Conservation (phyloP, 1,140 invertebrate genomes). For the Drosophila punjabiensis region DNA sequence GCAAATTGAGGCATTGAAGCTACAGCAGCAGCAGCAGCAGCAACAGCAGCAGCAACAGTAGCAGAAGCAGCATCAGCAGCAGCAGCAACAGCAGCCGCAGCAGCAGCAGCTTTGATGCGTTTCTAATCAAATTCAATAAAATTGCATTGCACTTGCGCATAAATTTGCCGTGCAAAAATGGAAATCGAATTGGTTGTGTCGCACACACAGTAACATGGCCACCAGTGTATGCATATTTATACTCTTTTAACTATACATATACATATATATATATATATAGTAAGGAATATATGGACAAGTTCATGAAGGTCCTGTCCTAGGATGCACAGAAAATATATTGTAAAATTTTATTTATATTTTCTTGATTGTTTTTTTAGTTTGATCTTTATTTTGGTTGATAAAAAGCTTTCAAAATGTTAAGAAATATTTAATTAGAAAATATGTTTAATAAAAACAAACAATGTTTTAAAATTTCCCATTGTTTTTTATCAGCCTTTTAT, state of each 20-base stretch:
- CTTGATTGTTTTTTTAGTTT: background rate
- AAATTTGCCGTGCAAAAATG: constrained; percentile 44
- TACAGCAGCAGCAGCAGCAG: background rate
- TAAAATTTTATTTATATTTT: background rate
- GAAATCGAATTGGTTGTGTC: constrained; percentile 40
- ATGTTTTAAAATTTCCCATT: too few relatives aligned
- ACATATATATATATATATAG: background rate
- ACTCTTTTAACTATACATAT: background rate
- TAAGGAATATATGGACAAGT: background rate
- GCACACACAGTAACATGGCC: constrained; percentile 16
- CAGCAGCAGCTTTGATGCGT: constrained; percentile 39
- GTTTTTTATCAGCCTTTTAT: too few relatives aligned
- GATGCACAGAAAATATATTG: background rate
- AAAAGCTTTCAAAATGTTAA: background rate
- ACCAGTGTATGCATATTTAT: constrained; percentile 40
- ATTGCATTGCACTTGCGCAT: constrained; percentile 52
- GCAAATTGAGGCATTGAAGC: constrained; percentile 27
- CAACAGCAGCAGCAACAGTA: constrained; percentile 20
- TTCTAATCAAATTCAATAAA: constrained; percentile 56
- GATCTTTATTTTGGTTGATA: background rate
- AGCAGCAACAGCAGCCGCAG: background rate
- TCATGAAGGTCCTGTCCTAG: constrained; percentile 20
- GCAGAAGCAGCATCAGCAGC: background rate
- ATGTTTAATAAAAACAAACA: too few relatives aligned
- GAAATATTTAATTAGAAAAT: background rate